phyloP scores from a whole-genome alignment of 2,888 invertebrate genomes.

The Azorinus chamasolen region DNA sequence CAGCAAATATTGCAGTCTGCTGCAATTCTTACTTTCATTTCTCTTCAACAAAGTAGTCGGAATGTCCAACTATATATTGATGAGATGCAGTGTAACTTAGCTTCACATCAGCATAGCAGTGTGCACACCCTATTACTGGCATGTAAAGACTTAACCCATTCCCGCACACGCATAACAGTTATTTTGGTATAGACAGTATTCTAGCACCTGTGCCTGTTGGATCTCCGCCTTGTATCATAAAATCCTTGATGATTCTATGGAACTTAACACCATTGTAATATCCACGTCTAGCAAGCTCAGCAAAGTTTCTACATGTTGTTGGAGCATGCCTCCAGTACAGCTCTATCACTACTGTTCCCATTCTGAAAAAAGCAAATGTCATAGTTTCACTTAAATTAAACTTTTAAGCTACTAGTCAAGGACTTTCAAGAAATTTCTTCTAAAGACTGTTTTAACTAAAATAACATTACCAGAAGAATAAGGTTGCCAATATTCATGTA shows the following conservation, averaged over 20 bases:
- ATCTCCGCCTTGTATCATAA: slow-evolving; percentile 92
- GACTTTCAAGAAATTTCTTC: too few species aligned
- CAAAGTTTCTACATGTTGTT: slow-evolving; percentile 98
- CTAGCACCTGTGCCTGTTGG: slow-evolving; percentile 96
- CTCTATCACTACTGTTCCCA: slow-evolving; percentile 97
- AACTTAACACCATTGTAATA: slow-evolving; percentile 99
- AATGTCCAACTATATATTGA: too few species aligned
- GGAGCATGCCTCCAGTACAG: slow-evolving; percentile 99
- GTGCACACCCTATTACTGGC: too few species aligned
- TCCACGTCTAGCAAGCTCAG: slow-evolving; percentile 96
- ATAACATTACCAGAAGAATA: too few species aligned
- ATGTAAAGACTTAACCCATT: too few species aligned
- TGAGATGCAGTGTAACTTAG: too few species aligned
- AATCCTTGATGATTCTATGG: slow-evolving; percentile 95
- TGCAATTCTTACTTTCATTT: too few species aligned
- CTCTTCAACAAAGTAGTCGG: too few species aligned
- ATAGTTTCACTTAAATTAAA: not conserved
- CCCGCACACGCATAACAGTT: too few species aligned
- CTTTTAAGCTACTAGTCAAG: not conserved
- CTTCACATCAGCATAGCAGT: too few species aligned
- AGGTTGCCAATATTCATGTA: not conserved
- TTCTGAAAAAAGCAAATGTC: slow-evolving; percentile 86
- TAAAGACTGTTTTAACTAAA: too few species aligned
- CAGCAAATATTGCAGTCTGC: too few species aligned
- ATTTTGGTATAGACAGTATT: not conserved